Evolutionary conservation across 2,888 invertebrate species (phyloP).

Genomic region (Ceraclea dissimilis): DNA sequence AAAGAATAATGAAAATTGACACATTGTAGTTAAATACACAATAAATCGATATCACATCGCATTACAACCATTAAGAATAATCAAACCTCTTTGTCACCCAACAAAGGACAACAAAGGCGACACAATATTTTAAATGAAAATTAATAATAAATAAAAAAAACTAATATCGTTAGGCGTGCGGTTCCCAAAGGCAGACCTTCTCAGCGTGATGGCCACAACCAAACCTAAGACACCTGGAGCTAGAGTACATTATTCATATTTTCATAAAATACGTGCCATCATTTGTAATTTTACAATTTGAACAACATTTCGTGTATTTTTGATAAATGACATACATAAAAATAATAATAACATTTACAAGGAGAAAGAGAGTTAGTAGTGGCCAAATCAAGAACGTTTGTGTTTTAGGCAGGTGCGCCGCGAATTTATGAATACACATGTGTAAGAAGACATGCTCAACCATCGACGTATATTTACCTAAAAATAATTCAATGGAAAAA

Average conservation of each 20-base stretch:
- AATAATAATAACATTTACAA: neutral
- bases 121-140: neutral
- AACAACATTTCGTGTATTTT: neutral
- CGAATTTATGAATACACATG: conserved; percentile 3
- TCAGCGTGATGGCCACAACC: neutral
- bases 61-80: neutral
- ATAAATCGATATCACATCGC: neutral
- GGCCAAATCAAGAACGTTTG: conserved; percentile 3
- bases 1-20: no score
- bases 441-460: no score
- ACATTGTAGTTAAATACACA: no score
- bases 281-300: neutral
- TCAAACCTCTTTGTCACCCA: neutral
- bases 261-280: neutral
- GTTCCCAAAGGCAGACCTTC: neutral
- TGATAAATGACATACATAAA: neutral
- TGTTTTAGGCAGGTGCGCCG: conserved; percentile 9
- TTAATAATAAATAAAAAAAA: neutral
- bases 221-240: neutral
- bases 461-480: no score
- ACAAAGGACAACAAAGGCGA: neutral
- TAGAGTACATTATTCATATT: neutral
- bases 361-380: neutral
- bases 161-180: neutral
- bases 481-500: no score